Evolutionary conservation across 2,888 invertebrate genomes (phyloP), one percentile per base, ranked within the genome.

Genomic region (Camptogramma bilineatum): DNA sequence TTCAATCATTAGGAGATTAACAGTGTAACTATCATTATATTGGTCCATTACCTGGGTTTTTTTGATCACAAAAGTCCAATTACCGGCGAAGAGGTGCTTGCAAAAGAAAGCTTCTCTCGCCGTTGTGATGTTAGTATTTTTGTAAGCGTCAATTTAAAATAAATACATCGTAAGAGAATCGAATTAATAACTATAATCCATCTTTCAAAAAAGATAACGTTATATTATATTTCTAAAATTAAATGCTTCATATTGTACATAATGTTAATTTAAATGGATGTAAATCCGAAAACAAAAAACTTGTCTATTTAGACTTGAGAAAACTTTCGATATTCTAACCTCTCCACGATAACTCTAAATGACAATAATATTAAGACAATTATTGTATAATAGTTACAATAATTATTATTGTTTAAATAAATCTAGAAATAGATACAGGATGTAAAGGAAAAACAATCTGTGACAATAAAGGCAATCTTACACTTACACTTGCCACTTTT

Each of bases 221-320:
- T 89, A 90, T 85, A 87, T 88, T 89, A 89, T 90, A 91, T 87
- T 85, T 88, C 91, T 93, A 92, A 91, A 91, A 91, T 91, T 93
- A 93, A 93, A 93, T 93, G 93, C 93, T 90, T 91, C 83, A 79
- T 89, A 87, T 93, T 93, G 93, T 92, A 92, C 92, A 93, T 90
- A 85, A 72, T 84, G 84, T 81, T 84, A 82, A 80, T 81, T 80
- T 75, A 71, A 75, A 73, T 80, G 82, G 76, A 75, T 79, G 73
- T 69, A 57, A 52, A 65, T 39, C 50, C 60, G 52, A 46, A 68
- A 62, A 70, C 50, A 63, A 64, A 56, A 66, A 65, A 60, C 73
- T 77, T 76, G 76, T 77, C 75, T 75, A 68, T 75, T 74, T 71
- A 79, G 75, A 78, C 79, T 75, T 77, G 77, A 75, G 78, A 83